Evolutionary conservation across 2,113 vertebrate genomes (phyloP).

Genomic region (Sphaerodactylus townsendi): DNA sequence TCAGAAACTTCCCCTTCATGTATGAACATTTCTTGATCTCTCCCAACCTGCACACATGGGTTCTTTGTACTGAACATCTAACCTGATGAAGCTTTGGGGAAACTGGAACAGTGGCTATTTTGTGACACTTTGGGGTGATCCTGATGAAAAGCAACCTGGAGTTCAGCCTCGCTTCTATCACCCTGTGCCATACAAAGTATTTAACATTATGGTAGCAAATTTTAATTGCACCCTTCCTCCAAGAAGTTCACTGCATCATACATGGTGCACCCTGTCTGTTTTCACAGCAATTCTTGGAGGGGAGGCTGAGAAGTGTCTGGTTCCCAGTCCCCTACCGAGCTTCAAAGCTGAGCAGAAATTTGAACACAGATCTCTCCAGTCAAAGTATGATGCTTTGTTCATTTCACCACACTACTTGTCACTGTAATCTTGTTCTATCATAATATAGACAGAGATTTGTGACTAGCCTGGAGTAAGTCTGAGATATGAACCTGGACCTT

Average conservation of each 20-base stretch:
- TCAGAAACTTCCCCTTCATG: no score
- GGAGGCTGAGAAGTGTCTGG: neutral
- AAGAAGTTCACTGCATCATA: neutral
- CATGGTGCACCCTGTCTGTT: neutral
- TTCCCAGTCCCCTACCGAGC: no score
- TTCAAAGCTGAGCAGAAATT: neutral
- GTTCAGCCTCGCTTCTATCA: neutral
- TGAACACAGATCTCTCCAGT: no score
- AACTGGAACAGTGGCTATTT: no score
- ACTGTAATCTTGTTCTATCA: no score
- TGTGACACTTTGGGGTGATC: no score
- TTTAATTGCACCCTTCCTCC: neutral
- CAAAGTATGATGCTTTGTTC: neutral
- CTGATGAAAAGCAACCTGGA: no score
- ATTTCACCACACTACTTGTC: neutral
- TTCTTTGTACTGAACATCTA: no score
- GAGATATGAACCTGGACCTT: neutral
- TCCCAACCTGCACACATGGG: no score
- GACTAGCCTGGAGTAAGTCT: neutral
- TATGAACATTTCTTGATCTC: no score
- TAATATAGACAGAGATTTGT: no score
- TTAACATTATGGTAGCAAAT: neutral
- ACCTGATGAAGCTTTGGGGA: no score
- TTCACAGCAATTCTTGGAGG: neutral
- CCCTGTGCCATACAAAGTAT: neutral